Base-by-base conservation (phyloP, 2,888 invertebrate genomes). In the Aleiodes leptofemur region DNA sequence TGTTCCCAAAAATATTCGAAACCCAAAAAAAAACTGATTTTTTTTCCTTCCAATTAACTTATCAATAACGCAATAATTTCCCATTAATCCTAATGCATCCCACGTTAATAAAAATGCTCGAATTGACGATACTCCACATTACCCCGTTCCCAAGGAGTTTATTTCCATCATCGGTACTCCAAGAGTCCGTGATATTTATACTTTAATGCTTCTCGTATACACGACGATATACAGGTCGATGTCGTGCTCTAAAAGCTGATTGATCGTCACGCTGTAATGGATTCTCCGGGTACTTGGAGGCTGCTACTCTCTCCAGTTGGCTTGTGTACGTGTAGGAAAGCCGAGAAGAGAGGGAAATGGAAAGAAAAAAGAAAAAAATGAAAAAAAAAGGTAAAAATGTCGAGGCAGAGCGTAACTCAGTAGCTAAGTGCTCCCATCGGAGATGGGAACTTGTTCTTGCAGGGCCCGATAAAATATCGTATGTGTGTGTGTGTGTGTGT, bases 251-350 rank as follows among this genome's bases (percentile, higher is more conserved):
- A 66, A 76, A 76, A 76, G 72, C 53, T 76, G 72, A 76, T 76
- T 76, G 75, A 76, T 76, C 69, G 68, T 72, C 72, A 76, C 43
- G 38, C 48, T 55, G 53, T 72, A 76, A 72, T 76, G 75, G 75
- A 76, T 69, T 61, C 55, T 69, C 31, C 7, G 38, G 31, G 34
- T 23, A 34, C 55, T 59, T 57, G 51, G 50, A 16, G 50, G 69
- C 38, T 38, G 71, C 68, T 66, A 2, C 57, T 64, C 61, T 38
- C 38, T 38, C 38, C 38, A 38, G 9, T 43, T 43, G 43, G 43
- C 43, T 43, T 43, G 43, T 43, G 43, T 43, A 43, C 43, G 43
- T 43, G 43, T 3, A 43, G 43, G 43, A 43, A 43, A 43, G 7
- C 8, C 43, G 43, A 43, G 43, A 43, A 43, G 43, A 43, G 43